Conservation (phyloP, 2,113 vertebrate species). For the Peromyscus maniculatus region DNA sequence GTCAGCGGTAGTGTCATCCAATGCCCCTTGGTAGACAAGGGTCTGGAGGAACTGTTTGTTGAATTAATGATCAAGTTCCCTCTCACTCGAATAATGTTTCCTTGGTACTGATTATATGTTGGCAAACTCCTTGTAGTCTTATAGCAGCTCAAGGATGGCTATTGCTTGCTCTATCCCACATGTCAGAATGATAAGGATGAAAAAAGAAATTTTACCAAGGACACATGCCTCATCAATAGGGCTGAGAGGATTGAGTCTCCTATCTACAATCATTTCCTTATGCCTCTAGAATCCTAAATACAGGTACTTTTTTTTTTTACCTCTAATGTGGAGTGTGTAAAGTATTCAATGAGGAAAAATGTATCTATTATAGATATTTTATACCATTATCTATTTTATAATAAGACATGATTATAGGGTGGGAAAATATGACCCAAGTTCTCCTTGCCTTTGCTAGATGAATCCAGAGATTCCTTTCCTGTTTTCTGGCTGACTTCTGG, state of each 20-base stretch:
- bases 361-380: background rate
- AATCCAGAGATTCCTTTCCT: background rate
- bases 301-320: background rate
- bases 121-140: background rate
- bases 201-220: background rate
- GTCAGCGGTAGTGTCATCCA: background rate
- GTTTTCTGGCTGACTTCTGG: background rate
- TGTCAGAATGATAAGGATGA: background rate
- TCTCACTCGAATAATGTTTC: background rate
- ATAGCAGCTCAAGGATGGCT: background rate
- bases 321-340: background rate
- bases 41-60: background rate
- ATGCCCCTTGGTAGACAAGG: background rate
- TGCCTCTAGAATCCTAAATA: background rate
- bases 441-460: background rate
- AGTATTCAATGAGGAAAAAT: background rate
- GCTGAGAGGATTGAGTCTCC: background rate
- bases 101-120: background rate
- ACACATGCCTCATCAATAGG: background rate
- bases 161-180: background rate
- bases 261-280: background rate
- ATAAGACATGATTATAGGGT: background rate
- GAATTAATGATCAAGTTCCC: background rate
- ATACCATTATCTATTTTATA: background rate
- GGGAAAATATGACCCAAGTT: background rate